Percentiles rank a stretch among this genome's conserved stretches.
Conservation (phyloP, 2,113 vertebrate species). For the Xenopus borealis region DNA sequence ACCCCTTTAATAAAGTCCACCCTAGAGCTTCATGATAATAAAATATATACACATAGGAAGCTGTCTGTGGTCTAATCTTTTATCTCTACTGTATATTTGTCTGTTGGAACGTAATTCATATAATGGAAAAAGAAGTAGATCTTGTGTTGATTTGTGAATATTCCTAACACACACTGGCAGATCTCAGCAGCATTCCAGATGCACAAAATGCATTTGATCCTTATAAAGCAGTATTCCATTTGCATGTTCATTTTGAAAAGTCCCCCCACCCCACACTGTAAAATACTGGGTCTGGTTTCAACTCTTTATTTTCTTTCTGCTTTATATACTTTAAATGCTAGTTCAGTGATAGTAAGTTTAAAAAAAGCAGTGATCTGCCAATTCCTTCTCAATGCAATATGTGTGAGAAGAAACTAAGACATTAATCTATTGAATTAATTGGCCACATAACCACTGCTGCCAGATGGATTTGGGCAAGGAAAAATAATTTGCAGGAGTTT, state of each 20-base stretch:
- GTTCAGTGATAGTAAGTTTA: too few relatives aligned
- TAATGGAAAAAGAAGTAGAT: slow-evolving; percentile 26
- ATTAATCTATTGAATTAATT: too few relatives aligned
- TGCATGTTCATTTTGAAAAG: slow-evolving; percentile 15
- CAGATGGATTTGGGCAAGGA: too few relatives aligned
- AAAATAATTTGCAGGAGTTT: too few relatives aligned
- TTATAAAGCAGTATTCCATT: slow-evolving; percentile 14
- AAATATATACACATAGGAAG: slow-evolving; percentile 30
- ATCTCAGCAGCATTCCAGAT: slow-evolving; percentile 38
- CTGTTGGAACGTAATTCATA: slow-evolving; percentile 32
- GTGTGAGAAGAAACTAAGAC: too few relatives aligned
- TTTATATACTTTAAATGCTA: neutral
- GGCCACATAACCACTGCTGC: too few relatives aligned
- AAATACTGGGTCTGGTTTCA: slow-evolving; percentile 6
- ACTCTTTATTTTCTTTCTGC: neutral
- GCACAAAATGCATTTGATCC: slow-evolving; percentile 39
- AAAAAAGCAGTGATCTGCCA: too few relatives aligned
- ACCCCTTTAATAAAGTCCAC: slow-evolving; percentile 31
- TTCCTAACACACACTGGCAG: slow-evolving; percentile 33
- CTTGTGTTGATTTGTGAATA: slow-evolving; percentile 44
- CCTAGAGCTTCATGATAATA: slow-evolving; percentile 34
- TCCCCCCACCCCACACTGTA: slow-evolving; percentile 6
- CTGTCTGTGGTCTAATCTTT: slow-evolving; percentile 33
- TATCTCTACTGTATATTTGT: slow-evolving; percentile 35
- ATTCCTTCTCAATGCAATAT: too few relatives aligned